Conservation (phyloP, 2,888 invertebrate genomes). For the Zonitis immaculata region DNA sequence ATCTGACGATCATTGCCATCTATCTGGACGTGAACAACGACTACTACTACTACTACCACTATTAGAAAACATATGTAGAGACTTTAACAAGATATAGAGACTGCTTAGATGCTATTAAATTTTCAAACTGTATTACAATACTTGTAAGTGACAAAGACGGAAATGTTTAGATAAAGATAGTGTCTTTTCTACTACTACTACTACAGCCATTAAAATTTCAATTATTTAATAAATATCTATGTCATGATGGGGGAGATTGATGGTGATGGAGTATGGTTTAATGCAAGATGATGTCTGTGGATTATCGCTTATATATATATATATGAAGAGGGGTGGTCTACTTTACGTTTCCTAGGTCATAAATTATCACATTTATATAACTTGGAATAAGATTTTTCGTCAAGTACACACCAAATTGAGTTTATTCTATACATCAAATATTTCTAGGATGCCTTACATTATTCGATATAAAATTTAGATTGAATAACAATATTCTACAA, state of each 20-base stretch:
- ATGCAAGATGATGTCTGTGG: slow-evolving; percentile 5
- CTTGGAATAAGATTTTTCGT: no score
- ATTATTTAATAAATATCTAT: slow-evolving; percentile 28
- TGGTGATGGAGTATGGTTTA: slow-evolving; percentile 21
- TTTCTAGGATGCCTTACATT: no score
- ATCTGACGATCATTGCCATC: slow-evolving; percentile 16
- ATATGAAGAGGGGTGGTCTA: not conserved
- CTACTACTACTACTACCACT: no score
- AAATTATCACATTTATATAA: slow-evolving; percentile 1
- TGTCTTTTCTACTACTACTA: not conserved
- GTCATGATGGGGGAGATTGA: slow-evolving; percentile 21
- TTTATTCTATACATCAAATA: no score
- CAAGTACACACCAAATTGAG: no score
- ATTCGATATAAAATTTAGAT: no score
- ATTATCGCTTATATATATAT: not conserved
- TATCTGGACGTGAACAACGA: slow-evolving; percentile 8
- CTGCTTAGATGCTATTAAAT: slow-evolving; percentile 10
- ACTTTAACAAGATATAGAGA: slow-evolving; percentile 13
- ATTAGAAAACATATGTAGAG: slow-evolving; percentile 16
- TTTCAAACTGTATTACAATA: slow-evolving; percentile 2
- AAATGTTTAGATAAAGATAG: no score
- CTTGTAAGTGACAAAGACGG: not conserved
- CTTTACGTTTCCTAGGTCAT: not conserved
- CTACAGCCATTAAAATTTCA: slow-evolving; percentile 20
- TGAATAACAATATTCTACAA: no score